Base-by-base conservation (phyloP, 1,140 invertebrate genomes). In the Drosophila ananassae region DNA sequence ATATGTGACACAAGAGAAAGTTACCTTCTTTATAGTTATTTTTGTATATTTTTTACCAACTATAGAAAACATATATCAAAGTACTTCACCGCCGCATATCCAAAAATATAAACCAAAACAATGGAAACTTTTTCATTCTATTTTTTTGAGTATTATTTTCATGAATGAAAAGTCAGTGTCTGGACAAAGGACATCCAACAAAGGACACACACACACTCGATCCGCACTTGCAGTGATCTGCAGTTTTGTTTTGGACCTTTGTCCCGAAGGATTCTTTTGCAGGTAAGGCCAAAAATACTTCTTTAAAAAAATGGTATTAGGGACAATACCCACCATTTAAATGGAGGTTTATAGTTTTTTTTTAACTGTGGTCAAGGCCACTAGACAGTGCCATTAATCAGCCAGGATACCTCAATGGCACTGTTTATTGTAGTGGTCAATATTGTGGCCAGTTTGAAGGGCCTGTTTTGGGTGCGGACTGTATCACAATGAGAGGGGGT, bases 191-290 rank as follows among this genome's bases (percentile, higher is more conserved):
- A 37, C 44, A 44, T 8, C 32, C 24, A 32, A 87, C 54, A 79
- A 83, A 62, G 61, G 34, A 37, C 51, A 66, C 37, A 25, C 59
- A 46, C 46, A 62, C 64, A 57, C n/a, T n/a, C 73, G 58, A 79
- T 79, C 64, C 62, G 69, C 82, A 87, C 82, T 87, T 87, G 82
- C 78, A 87, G 83, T 89, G 83, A 87, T 87, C 79, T 76, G 78
- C 83, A 89, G 62, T 76, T 79, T 81, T 63, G 57, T 71, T 71
- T 76, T 64, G 32, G 46, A 71, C 41, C 48, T 52, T 73, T 75
- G 69, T 73, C 21, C 22, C 7, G 25, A 58, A 21, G n/a, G 30
- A 60, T 59, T 52, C 51, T 56, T n/a, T 13, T 44, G 17, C 51
- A 76, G 51, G 61, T 62, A 74, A 62, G 61, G 12, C 8, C 32